These are phyloP conservation scores for Neodiprion virginianus DNA, from an alignment of 1,140 invertebrate species.

Conservation along the genomic window DNA sequence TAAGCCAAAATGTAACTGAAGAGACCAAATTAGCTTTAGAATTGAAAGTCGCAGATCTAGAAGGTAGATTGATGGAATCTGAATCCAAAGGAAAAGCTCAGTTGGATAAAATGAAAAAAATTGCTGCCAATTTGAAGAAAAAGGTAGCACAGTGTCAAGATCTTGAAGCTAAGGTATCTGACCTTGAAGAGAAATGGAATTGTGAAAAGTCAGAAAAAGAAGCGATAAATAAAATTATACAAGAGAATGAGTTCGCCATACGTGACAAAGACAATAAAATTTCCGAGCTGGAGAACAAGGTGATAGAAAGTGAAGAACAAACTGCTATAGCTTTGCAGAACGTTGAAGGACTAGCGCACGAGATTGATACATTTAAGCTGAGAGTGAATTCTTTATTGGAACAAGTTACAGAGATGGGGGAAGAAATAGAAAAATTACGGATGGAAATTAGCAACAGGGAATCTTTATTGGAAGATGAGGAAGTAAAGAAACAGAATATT, in stretches of 20 bases:
- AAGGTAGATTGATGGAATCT: constrained; percentile 39
- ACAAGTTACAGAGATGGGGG: constrained; percentile 30
- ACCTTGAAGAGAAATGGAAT: constrained; percentile 47
- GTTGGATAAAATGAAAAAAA: constrained; percentile 78
- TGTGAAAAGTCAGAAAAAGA: constrained; percentile 52
- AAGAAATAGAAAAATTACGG: constrained; percentile 34
- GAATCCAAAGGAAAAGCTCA: constrained; percentile 42
- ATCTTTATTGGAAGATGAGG: constrained; percentile 45
- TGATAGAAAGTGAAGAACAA: constrained; percentile 23
- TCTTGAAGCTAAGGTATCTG: constrained; percentile 61
- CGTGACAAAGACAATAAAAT: constrained; percentile 48
- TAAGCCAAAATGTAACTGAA: constrained; percentile 35
- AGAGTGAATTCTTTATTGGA: constrained; percentile 30
- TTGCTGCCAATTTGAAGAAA: constrained; percentile 77
- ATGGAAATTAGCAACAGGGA: constrained; percentile 29
- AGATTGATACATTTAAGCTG: constrained; percentile 31
- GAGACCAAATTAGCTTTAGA: constrained; percentile 39
- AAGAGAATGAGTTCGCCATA: constrained; percentile 35
- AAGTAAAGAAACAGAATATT: constrained; percentile 48
- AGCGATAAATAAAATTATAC: constrained; percentile 41
- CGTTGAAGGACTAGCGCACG: constrained; percentile 29
- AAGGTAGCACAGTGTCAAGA: constrained; percentile 70
- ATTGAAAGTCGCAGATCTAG: constrained; percentile 40
- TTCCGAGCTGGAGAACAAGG: constrained; percentile 36
- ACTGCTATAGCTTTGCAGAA: constrained; percentile 23